These are phyloP conservation scores for Euproctis similis DNA, from an alignment of 2,888 invertebrate genomes.

Conservation along the genomic window DNA sequence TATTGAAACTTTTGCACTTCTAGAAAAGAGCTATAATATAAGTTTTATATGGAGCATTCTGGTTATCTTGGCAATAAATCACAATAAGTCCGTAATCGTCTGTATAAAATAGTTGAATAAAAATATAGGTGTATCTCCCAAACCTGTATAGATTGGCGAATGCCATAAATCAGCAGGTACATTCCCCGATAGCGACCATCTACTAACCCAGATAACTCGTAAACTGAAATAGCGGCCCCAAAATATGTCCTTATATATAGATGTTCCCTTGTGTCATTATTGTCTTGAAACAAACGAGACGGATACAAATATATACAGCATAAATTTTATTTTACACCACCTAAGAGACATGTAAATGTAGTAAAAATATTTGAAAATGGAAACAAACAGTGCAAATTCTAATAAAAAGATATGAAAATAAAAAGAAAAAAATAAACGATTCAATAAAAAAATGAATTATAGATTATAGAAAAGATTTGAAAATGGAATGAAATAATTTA, in stretches of 20 bases:
- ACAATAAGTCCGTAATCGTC: conserved; percentile 9
- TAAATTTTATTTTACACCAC: conserved; percentile 24
- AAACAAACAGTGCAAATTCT: no score
- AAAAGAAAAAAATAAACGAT: no score
- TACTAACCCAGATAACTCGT: conserved; percentile 30
- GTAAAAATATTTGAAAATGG: no score
- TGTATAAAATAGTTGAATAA: no score
- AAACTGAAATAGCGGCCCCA: conserved; percentile 24
- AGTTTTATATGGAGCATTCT: no score
- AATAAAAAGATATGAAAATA: no score
- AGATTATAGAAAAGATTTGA: no score
- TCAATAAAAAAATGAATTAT: no score
- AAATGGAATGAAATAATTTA: no score
- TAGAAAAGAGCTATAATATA: conserved; percentile 2
- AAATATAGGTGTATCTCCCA: conserved; percentile 17
- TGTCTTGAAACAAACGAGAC: conserved; percentile 12
- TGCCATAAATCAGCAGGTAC: conserved; percentile 36
- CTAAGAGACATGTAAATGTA: no score
- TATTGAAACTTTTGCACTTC: no score
- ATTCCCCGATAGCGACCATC: conserved; percentile 31
- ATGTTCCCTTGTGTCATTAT: conserved; percentile 12
- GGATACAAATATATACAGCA: conserved; percentile 14
- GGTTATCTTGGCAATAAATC: conserved; percentile 10
- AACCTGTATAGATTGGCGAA: conserved; percentile 17
- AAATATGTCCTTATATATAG: conserved; percentile 15